Percentiles rank a stretch among this genome's conserved stretches.
Conservation (phyloP, 2,888 invertebrate genomes). For the Smittia aterrima region DNA sequence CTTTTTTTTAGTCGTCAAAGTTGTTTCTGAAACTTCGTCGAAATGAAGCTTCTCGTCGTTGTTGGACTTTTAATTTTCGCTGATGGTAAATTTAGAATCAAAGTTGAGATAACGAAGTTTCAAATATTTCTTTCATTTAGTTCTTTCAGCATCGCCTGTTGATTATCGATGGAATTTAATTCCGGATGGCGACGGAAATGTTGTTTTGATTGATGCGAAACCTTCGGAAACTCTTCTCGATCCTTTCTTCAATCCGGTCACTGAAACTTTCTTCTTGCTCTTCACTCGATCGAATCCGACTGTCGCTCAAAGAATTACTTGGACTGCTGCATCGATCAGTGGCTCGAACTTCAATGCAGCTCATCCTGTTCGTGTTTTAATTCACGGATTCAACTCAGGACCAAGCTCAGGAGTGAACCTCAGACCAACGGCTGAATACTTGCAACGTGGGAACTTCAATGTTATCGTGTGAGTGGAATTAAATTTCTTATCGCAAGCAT, state of each 20-base stretch:
- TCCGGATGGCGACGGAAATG: constrained; percentile 32
- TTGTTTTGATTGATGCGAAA: constrained; percentile 33
- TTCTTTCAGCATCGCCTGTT: constrained; percentile 11
- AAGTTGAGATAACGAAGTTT: constrained; percentile 3
- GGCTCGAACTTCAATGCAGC: constrained; percentile 47
- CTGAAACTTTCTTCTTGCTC: constrained; percentile 9
- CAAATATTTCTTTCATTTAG: background rate
- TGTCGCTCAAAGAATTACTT: background rate
- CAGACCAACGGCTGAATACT: constrained; percentile 52
- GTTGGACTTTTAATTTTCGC: background rate
- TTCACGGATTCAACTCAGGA: constrained; percentile 52
- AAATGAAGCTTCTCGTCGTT: constrained; percentile 11
- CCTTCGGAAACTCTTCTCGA: background rate
- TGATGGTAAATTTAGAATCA: background rate
- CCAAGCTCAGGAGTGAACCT: constrained; percentile 49
- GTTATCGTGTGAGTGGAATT: constrained; percentile 52
- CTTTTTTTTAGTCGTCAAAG: background rate
- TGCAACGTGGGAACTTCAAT: constrained; percentile 57
- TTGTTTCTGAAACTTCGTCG: too few relatives aligned
- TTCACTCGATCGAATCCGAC: constrained; percentile 35
- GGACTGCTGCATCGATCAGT: constrained; percentile 43
- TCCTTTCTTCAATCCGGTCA: constrained; percentile 17
- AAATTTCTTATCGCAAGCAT: background rate
- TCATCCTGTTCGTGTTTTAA: constrained; percentile 46
- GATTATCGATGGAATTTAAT: constrained; percentile 32